Percentiles rank a stretch among this genome's conserved stretches.
These are phyloP conservation scores for Plebejus anna DNA, from an alignment of 2,888 invertebrate species.

Conservation along the genomic window DNA sequence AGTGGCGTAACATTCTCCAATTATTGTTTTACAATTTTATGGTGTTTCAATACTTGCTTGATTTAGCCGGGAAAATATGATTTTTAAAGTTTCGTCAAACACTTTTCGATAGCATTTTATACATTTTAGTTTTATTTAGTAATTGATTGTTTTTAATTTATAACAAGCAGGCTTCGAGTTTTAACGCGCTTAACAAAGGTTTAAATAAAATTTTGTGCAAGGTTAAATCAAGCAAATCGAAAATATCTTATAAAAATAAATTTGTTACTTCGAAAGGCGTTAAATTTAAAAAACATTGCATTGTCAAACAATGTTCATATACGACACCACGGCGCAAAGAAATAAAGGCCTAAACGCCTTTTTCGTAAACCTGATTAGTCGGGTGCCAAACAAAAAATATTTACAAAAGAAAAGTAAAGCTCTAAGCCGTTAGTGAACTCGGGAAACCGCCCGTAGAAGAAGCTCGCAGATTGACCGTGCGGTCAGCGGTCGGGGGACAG, in stretches of 20 bases:
- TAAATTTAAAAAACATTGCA: constrained; percentile 16
- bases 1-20: constrained; percentile 53
- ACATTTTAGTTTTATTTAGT: neutral
- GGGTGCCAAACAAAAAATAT: constrained; percentile 26
- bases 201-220: neutral
- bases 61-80: neutral
- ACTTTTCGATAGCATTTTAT: neutral
- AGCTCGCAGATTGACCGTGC: constrained; percentile 18
- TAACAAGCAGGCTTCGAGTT: constrained; percentile 6
- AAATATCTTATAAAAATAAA: constrained; percentile 24
- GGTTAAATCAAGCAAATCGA: constrained; percentile 30
- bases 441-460: constrained; percentile 24
- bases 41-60: constrained; percentile 41
- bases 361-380: constrained; percentile 23
- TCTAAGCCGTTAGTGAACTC: constrained; percentile 28
- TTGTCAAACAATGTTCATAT: constrained; percentile 17
- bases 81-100: neutral
- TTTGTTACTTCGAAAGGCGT: constrained; percentile 17
- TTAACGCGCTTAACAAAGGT: constrained; percentile 2
- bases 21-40: constrained; percentile 39
- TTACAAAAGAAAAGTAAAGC: constrained; percentile 26
- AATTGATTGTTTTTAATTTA: neutral
- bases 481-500: constrained; percentile 25
- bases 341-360: constrained; percentile 1
- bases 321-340: constrained; percentile 14